These are phyloP conservation scores for Bicyclus anynana DNA, from an alignment of 1,140 invertebrate genomes.

Conservation along the genomic window DNA sequence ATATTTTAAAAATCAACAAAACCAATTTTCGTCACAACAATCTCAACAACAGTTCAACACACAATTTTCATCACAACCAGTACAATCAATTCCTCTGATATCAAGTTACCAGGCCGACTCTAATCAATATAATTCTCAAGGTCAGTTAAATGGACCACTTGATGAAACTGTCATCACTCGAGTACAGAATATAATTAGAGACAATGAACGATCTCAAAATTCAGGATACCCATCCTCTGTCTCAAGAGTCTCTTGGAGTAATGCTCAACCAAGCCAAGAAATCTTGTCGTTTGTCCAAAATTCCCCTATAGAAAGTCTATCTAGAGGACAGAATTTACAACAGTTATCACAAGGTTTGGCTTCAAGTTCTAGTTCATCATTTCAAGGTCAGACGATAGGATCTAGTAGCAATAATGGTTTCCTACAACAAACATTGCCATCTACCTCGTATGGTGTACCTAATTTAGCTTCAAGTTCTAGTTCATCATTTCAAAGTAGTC, in stretches of 20 bases:
- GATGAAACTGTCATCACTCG: constrained; percentile 52
- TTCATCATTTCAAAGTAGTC: constrained; percentile 11
- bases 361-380: constrained; percentile 17
- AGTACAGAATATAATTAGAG: constrained; percentile 57
- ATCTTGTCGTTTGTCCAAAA: constrained; percentile 59
- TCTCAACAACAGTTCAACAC: constrained; percentile 16
- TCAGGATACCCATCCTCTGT: constrained; percentile 56
- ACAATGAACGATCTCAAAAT: constrained; percentile 54
- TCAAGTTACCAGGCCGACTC: constrained; percentile 53
- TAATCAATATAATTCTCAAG: constrained; percentile 42
- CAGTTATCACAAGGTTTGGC: constrained; percentile 17
- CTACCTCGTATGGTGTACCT: constrained; percentile 39
- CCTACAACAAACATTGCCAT: constrained; percentile 32
- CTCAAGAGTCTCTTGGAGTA: constrained; percentile 57
- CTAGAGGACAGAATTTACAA: constrained; percentile 13
- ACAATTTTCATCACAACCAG: constrained; percentile 34
- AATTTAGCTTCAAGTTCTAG: constrained; percentile 27
- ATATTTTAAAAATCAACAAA: constrained; percentile 26
- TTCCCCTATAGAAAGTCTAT: constrained; percentile 27
- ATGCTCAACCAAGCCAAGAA: constrained; percentile 60
- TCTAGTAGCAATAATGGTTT: constrained; percentile 25
- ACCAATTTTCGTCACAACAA: constrained; percentile 39
- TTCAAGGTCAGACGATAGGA: constrained; percentile 21
- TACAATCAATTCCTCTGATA: constrained; percentile 27
- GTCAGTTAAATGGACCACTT: constrained; percentile 49